Evolutionary conservation across 2,888 invertebrate species (phyloP).

Genomic region (Marronus borbonicus): DNA sequence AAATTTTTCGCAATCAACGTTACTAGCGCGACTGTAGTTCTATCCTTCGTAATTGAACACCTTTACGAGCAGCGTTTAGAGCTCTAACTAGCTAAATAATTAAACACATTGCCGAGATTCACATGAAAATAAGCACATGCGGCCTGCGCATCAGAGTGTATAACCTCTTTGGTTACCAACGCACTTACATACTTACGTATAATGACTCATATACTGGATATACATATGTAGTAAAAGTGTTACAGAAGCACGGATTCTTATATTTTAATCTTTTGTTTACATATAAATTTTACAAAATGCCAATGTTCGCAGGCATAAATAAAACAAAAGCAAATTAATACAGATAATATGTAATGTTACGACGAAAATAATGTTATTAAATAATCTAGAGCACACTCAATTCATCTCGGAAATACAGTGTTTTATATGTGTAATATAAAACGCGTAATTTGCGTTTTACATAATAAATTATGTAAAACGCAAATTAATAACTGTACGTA

Average conservation of each 20-base stretch:
- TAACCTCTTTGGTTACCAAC: constrained; percentile 46
- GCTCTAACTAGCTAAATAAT: constrained; percentile 14
- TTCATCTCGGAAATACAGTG: neutral
- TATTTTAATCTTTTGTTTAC: constrained; percentile 16
- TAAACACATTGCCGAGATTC: constrained; percentile 24
- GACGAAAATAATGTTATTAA: neutral
- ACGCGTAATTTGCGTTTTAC: too few species aligned
- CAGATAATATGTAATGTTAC: neutral
- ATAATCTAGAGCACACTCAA: neutral
- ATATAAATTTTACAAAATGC: neutral
- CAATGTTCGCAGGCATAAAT: too few species aligned
- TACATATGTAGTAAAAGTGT: constrained; percentile 30
- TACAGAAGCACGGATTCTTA: neutral
- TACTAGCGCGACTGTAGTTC: too few species aligned
- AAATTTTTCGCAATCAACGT: too few species aligned
- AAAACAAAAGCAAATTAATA: neutral
- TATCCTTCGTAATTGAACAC: neutral
- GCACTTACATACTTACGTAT: constrained; percentile 27
- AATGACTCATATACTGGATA: constrained; percentile 24
- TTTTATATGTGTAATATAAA: neutral
- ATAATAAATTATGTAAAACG: neutral
- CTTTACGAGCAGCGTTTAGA: neutral
- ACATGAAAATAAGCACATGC: constrained; percentile 9
- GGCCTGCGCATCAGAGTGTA: constrained; percentile 46
- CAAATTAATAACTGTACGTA: neutral